Evolutionary conservation across 1,140 invertebrate genomes (phyloP), one percentile per base, ranked within the genome.

Genomic region (Aphelinus atriplicis): DNA sequence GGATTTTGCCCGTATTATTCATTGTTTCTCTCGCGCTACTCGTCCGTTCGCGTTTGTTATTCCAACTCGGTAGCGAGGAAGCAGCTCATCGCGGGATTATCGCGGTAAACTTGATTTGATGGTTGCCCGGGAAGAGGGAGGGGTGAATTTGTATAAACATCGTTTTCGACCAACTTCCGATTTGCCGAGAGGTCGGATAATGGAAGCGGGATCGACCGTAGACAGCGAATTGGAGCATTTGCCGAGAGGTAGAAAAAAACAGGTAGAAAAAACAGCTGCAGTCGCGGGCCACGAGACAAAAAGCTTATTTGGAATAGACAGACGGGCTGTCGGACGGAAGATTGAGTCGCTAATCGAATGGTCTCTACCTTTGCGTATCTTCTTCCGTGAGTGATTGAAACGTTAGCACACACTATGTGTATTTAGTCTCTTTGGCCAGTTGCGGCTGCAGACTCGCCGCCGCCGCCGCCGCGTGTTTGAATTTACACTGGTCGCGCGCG

Each of bases 341-440:
- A 70, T 61, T 70, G 67, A 70, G 57, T 70, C 70, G 60, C 64
- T 71, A 71, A 71, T 71, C 51, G 70, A 71, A 64, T 53, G 43
- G 50, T 63, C 51, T 70, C 67, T 70, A 60, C 58, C 26, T 70
- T 51, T 26, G 56, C 67, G 51, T 61, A 71, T 71, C 60, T 58
- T 43, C 69, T 71, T 71, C 63, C 69, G 43, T 61, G 57, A 64
- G 42, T 71, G 70, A 71, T 64, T 63, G 61, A 71, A 64, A 63
- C 70, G 51, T 50, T 71, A 53, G 47, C 45, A n/a, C 47, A 64
- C 50, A n/a, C 26, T 57, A 5, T 5, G 57, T 51, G 43, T 65
- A 45, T 63, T 71, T 71, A 51, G 43, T 56, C 60, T 63, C 69
- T 64, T 56, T 64, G n/a, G 5, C 50, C 50, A 43, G 26, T 26